Base-by-base conservation (phyloP, 2,797 vertebrate genomes). In the Lerista edwardsae region DNA sequence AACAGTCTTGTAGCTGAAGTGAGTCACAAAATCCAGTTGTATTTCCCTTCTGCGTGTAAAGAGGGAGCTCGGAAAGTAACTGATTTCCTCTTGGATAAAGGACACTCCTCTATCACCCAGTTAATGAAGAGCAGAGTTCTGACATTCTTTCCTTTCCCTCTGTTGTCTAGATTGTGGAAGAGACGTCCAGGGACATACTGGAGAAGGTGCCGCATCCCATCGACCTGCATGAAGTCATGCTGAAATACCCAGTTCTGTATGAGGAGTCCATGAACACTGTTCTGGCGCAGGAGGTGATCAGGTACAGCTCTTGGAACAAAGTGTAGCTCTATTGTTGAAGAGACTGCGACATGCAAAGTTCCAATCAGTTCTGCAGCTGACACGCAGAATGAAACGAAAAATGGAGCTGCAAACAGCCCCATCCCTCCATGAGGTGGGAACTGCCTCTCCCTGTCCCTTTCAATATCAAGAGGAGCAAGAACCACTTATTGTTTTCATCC, bases 231-330 rank as follows among this genome's bases (percentile, higher is more conserved):
- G 93, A 94, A 65, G 97, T 98, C 84, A 95, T 95, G 87, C 79
- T 55, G 27, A 98, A 96, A 90, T 98, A 97, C 90, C 98, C 98
- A 0, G 97, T 98, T 82, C 94, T 97, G 85, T 98, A 98, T 0
- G 96, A 98, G 81, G 98, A 98, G 93, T 98, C 98, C 76, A 98
- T 98, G 98, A 98, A 99, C 94, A 98, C 97, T 0, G 98, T 98
- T 80, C 95, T 99, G 83, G 94, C 96, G 41, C 98, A 98, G 91
- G 98, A 99, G 87, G 97, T 98, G 91, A 97, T 98, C 91, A 98
- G 98, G 97, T 98, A 96, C 87, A 29, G 10, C 51, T 80, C 14
- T 36, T 17, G 39, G 8, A 27, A 36, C 31, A 29, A 4, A n/a
- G 21, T 3, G 11, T n/a, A 31, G 21, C 72, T 44, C 71, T 74